Percentiles rank a stretch among this genome's conserved stretches.
Conservation (phyloP, 2,797 vertebrate species). For the Echeneis naucrates region DNA sequence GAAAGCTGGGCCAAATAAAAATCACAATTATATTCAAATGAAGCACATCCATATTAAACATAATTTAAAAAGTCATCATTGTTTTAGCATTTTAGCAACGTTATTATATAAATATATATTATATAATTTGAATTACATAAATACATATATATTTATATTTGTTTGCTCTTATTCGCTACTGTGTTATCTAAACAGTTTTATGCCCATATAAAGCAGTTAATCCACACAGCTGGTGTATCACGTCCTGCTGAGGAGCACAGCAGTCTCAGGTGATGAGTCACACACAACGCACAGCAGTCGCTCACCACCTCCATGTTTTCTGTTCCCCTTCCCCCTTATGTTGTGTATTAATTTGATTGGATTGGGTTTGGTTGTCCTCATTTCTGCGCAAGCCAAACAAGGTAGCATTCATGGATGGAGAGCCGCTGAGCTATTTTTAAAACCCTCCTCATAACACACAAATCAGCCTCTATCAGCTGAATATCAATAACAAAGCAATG, state of each 20-base stretch:
- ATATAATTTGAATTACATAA: no score
- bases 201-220: no score
- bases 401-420: background rate
- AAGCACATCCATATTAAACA: background rate
- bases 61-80: background rate
- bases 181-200: conserved; percentile 6
- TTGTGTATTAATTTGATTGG: conserved; percentile 37
- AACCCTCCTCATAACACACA: background rate
- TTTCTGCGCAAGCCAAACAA: conserved; percentile 27
- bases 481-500: background rate
- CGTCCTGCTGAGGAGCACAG: conserved; percentile 28
- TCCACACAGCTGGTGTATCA: conserved; percentile 23
- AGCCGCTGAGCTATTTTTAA: conserved; percentile 25
- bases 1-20: background rate
- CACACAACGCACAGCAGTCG: conserved; percentile 30
- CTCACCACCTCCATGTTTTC: conserved; percentile 40
- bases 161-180: no score
- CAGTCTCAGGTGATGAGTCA: conserved; percentile 45
- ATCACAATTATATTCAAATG: background rate
- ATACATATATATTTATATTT: no score
- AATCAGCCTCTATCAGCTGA: background rate
- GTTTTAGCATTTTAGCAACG: no score
- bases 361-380: conserved; percentile 30
- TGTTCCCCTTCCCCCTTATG: conserved; percentile 6
- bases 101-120: no score